A percentile compares a stretch with the other conserved stretches of the same genome.
Evolutionary conservation across 2,888 invertebrate genomes (phyloP).

Genomic region (Himalopsyche japonica): DNA sequence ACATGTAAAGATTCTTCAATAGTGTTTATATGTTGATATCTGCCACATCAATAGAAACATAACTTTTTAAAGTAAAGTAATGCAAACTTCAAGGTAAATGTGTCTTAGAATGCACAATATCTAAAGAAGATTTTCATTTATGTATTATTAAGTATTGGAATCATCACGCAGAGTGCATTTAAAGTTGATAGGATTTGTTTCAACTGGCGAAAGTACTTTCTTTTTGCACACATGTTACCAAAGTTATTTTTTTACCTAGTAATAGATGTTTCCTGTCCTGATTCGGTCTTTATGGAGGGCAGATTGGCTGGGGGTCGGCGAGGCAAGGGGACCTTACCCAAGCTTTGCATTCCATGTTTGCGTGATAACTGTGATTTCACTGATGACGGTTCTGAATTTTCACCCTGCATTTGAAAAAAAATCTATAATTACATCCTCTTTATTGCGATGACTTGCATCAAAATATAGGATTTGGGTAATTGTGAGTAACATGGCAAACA

Average conservation of each 20-base stretch:
- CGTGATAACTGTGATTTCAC: slow-evolving; percentile 88
- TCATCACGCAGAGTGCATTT: slow-evolving; percentile 18
- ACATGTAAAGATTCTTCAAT: background rate
- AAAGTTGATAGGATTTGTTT: too few species aligned
- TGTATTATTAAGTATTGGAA: slow-evolving; percentile 15
- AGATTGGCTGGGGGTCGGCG: slow-evolving; percentile 98
- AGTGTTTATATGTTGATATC: background rate
- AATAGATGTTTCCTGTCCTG: slow-evolving; percentile 58
- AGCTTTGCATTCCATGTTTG: slow-evolving; percentile 99
- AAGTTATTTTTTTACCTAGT: slow-evolving; percentile 40
- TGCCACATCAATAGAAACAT: background rate
- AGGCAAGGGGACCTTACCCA: slow-evolving; percentile 98
- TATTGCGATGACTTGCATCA: too few species aligned
- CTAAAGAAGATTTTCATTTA: background rate
- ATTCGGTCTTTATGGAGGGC: slow-evolving; percentile 98
- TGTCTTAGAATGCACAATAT: background rate
- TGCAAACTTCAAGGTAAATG: background rate
- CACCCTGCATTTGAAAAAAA: slow-evolving; percentile 76
- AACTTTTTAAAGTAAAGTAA: background rate
- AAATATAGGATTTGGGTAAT: too few species aligned
- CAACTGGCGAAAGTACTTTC: too few species aligned
- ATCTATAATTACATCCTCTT: too few species aligned
- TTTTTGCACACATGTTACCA: background rate
- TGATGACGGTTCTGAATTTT: slow-evolving; percentile 84
- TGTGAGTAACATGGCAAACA: too few species aligned